A percentile compares a stretch with the other conserved stretches of the same genome.
Evolutionary conservation across 2,888 invertebrate species (phyloP).

Genomic region (Drosophila diplacantha): DNA sequence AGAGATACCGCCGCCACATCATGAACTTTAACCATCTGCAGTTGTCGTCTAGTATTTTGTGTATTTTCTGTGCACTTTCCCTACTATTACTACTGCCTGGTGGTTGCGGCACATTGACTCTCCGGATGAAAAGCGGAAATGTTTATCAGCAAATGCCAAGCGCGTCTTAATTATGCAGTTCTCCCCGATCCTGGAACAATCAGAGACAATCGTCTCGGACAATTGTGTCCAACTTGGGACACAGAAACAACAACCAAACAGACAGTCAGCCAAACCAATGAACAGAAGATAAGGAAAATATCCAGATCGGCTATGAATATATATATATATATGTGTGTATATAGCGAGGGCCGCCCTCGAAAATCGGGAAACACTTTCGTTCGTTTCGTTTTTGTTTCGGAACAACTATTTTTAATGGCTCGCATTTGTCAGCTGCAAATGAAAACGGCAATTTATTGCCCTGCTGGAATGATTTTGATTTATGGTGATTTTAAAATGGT

Average conservation of each 20-base stretch:
- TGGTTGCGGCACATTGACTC: constrained; percentile 24
- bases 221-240: constrained; percentile 40
- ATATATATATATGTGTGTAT: constrained; percentile 3
- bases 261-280: constrained; percentile 2
- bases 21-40: constrained; percentile 30
- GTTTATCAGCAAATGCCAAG: constrained; percentile 57
- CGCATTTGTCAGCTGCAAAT: constrained; percentile 37
- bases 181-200: constrained; percentile 43
- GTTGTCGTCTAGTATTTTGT: constrained; percentile 13
- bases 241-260: constrained; percentile 6
- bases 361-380: constrained; percentile 10
- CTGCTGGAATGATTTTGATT: constrained; percentile 20
- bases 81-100: not conserved
- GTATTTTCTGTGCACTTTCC: constrained; percentile 1
- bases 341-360: constrained; percentile 30
- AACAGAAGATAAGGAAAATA: constrained; percentile 19
- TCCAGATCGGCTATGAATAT: constrained; percentile 7
- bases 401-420: constrained; percentile 34
- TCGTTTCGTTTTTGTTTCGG: constrained; percentile 2
- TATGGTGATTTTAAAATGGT: constrained; percentile 31
- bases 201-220: constrained; percentile 40
- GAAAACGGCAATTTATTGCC: constrained; percentile 28
- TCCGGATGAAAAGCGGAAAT: constrained; percentile 27
- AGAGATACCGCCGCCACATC: constrained; percentile 17
- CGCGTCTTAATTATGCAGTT: constrained; percentile 62